These are phyloP conservation scores for Cuniculus paca DNA, from an alignment of 2,797 vertebrate genomes.

Conservation along the genomic window DNA sequence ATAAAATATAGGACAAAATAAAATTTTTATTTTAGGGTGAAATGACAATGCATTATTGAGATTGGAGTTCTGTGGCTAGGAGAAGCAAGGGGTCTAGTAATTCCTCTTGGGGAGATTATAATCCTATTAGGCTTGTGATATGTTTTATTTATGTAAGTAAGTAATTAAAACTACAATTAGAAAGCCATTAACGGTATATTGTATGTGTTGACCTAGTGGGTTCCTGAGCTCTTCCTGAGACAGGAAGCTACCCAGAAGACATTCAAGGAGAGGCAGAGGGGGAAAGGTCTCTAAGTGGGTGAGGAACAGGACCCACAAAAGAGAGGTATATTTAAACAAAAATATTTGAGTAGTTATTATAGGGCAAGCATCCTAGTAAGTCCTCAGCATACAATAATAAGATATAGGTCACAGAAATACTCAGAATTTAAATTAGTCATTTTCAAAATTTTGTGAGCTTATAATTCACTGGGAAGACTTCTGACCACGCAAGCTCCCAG, in stretches of 20 bases:
- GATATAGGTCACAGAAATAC: neutral
- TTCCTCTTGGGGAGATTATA: slow-evolving; percentile 3
- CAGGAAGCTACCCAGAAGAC: neutral
- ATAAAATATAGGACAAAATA: neutral
- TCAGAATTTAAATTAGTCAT: slow-evolving; percentile 2
- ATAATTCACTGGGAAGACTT: neutral
- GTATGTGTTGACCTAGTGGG: neutral
- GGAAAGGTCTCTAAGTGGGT: neutral
- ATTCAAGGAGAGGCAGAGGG: neutral
- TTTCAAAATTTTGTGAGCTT: slow-evolving; percentile 34
- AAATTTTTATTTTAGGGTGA: slow-evolving; percentile 30
- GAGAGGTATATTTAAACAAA: neutral
- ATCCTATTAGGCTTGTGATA: neutral
- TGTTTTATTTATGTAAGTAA: neutral
- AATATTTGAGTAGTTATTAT: neutral
- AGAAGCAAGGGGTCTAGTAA: neutral
- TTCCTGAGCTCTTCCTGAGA: neutral
- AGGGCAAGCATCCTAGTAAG: neutral
- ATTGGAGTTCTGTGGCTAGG: neutral
- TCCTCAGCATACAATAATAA: neutral
- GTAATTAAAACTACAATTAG: neutral
- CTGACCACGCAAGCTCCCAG: neutral
- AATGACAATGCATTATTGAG: neutral
- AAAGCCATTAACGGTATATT: neutral
- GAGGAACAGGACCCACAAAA: neutral